Conservation (phyloP, 2,797 vertebrate genomes). For the Enteromius anoplus region DNA sequence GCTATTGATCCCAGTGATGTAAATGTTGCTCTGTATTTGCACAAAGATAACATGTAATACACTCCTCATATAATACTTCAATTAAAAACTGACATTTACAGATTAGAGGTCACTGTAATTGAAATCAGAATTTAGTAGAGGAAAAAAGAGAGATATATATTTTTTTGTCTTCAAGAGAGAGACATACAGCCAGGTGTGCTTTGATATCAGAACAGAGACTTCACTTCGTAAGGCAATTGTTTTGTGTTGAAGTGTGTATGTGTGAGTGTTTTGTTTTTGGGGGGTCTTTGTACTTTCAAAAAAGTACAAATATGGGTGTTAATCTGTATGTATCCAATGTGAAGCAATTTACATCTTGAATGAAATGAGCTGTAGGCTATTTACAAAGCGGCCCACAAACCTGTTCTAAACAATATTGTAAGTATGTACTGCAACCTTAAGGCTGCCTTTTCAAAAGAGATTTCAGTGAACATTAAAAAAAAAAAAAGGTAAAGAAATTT, state of each 20-base stretch:
- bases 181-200: slow-evolving; percentile 80
- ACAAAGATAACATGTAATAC: slow-evolving; percentile 52
- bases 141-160: slow-evolving; percentile 63
- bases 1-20: slow-evolving; percentile 9
- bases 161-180: slow-evolving; percentile 59
- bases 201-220: slow-evolving; percentile 80
- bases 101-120: slow-evolving; percentile 48
- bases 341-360: slow-evolving; percentile 75
- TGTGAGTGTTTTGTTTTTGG: slow-evolving; percentile 42
- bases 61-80: slow-evolving; percentile 49
- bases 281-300: slow-evolving; percentile 74
- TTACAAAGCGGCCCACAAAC: slow-evolving; percentile 78
- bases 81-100: slow-evolving; percentile 47
- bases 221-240: slow-evolving; percentile 79
- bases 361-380: slow-evolving; percentile 78
- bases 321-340: slow-evolving; percentile 68
- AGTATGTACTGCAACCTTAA: slow-evolving; percentile 31
- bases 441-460: slow-evolving; percentile 65
- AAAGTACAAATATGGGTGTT: slow-evolving; percentile 61
- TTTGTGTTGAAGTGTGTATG: slow-evolving; percentile 63
- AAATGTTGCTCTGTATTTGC: slow-evolving; percentile 46
- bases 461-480: slow-evolving; percentile 67
- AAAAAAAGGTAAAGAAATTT: slow-evolving; percentile 54
- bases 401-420: slow-evolving; percentile 56
- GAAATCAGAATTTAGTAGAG: slow-evolving; percentile 44